These are phyloP conservation scores for Aurelia coerulea DNA, from an alignment of 30 jellyfish, hydroid and myxozoan species.

Conservation along the genomic window DNA sequence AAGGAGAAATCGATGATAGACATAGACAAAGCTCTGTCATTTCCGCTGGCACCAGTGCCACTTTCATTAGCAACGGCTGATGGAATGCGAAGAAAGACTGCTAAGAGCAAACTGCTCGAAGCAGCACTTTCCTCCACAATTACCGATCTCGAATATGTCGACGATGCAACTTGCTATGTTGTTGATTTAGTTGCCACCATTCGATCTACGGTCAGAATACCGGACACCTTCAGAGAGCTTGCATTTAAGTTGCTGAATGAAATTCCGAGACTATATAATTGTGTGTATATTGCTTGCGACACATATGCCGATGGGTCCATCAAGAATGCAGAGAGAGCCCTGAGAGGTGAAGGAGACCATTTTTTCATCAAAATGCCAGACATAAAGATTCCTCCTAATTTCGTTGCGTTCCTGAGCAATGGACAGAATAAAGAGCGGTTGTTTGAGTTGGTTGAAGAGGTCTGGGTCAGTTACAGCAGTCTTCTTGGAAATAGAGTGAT, in stretches of 20 bases:
- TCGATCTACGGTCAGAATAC: background rate
- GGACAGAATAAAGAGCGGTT: background rate
- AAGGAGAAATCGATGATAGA: slow-evolving; percentile 8
- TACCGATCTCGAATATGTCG: slow-evolving; percentile 2
- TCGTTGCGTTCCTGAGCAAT: slow-evolving; percentile 21
- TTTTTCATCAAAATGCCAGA: slow-evolving; percentile 27
- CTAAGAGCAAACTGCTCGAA: slow-evolving; percentile 23
- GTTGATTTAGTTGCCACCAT: slow-evolving; percentile 7
- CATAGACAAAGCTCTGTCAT: background rate
- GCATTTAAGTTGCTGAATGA: background rate
- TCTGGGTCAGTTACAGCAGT: too few relatives aligned
- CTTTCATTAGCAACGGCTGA: slow-evolving; percentile 39
- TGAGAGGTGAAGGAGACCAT: background rate
- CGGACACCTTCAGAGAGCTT: slow-evolving; percentile 23
- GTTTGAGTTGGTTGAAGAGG: too few relatives aligned
- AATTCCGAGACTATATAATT: background rate
- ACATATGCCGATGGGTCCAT: background rate
- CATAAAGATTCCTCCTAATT: slow-evolving; percentile 27
- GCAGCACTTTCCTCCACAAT: slow-evolving; percentile 19
- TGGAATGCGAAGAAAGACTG: slow-evolving; percentile 28
- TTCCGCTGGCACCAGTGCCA: slow-evolving; percentile 47
- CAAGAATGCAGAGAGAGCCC: too few relatives aligned
- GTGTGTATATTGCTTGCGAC: slow-evolving; percentile 25
- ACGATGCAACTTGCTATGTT: slow-evolving; percentile 22
- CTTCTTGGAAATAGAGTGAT: too few relatives aligned